Evolutionary conservation across 1,140 invertebrate species (phyloP).

Genomic region (Sitodiplosis mosellana): DNA sequence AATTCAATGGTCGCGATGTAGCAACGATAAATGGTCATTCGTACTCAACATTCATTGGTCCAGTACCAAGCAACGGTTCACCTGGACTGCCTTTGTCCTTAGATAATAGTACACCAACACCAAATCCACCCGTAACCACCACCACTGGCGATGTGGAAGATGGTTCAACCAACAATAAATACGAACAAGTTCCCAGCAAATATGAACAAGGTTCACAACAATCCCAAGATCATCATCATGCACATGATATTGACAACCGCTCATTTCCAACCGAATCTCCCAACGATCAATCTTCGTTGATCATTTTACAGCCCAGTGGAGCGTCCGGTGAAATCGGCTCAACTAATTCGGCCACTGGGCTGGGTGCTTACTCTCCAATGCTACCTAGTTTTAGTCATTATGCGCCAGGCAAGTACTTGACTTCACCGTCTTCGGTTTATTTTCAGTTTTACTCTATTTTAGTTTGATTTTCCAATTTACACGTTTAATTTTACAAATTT

Average conservation of each 20-base stretch:
- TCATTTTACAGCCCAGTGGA: slow-evolving; percentile 30
- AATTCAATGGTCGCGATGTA: background rate
- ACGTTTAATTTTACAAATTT: no score
- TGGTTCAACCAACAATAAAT: background rate
- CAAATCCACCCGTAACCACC: background rate
- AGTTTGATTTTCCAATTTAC: no score
- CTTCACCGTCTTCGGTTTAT: no score
- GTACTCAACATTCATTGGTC: slow-evolving; percentile 15
- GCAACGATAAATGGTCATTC: slow-evolving; percentile 13
- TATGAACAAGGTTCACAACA: background rate
- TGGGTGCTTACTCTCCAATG: slow-evolving; percentile 38
- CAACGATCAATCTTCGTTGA: slow-evolving; percentile 24
- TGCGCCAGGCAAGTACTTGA: slow-evolving; percentile 44
- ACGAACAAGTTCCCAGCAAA: background rate
- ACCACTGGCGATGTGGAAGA: background rate
- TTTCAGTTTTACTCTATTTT: no score
- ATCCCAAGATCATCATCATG: slow-evolving; percentile 7
- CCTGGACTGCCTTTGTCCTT: slow-evolving; percentile 4
- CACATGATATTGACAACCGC: slow-evolving; percentile 6
- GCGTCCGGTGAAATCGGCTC: slow-evolving; percentile 23
- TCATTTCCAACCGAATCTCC: slow-evolving; percentile 1
- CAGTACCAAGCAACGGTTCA: slow-evolving; percentile 4
- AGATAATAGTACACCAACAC: background rate
- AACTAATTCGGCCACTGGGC: slow-evolving; percentile 27
- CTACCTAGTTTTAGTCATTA: slow-evolving; percentile 54